Base-by-base conservation (phyloP, 2,113 vertebrate genomes). In the Erythrocercus mccallii region DNA sequence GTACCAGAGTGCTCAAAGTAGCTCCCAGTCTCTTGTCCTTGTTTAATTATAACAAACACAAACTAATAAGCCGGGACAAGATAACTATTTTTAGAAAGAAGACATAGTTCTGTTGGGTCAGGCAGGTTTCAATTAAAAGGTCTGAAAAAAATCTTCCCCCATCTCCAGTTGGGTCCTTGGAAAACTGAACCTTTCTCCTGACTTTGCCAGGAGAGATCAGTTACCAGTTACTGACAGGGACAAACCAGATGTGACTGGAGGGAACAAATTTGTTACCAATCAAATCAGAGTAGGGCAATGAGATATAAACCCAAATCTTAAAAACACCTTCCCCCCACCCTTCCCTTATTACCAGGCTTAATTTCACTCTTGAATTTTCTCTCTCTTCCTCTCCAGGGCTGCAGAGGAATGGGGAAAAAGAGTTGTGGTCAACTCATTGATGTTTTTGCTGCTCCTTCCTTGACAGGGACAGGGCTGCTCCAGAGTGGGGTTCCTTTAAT, bases 211-310 rank as follows among this genome's bases (percentile, higher is more conserved):
- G 19, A 73, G 28, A 44, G 37, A 44, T 73, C 27, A 58, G 27
- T 58, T 44, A 51, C 27, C 33, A 58, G 33, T 24, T 38, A 30
- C 19, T 0, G 0, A 22, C 33, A 30, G 38, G 53, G 33, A n/a
- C 28, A 45, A 66, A 74, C 9, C 16, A 38, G 51, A 58, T 0
- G 1, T 44, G 77, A 51, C 24, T 45, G 54, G 47, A 68, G n/a
- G n/a, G 37, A 73, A 58, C 3, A 2, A 28, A 40, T 61, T 68
- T 76, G 6, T 82, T 74, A n/a, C 11, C 21, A 40, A 48, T 61
- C 16, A 76, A 47, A 68, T 47, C 47, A 54, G 40, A 76, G 31
- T 37, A 48, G 12, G 47, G 2, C 31, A 54, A 47, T 35, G 47
- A 35, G 30, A 54, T 35, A 61, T 23, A 45, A n/a, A 7, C 17